These are phyloP conservation scores for Machaerirhynchus nigripectus DNA, from an alignment of 2,113 vertebrate genomes.

Conservation along the genomic window DNA sequence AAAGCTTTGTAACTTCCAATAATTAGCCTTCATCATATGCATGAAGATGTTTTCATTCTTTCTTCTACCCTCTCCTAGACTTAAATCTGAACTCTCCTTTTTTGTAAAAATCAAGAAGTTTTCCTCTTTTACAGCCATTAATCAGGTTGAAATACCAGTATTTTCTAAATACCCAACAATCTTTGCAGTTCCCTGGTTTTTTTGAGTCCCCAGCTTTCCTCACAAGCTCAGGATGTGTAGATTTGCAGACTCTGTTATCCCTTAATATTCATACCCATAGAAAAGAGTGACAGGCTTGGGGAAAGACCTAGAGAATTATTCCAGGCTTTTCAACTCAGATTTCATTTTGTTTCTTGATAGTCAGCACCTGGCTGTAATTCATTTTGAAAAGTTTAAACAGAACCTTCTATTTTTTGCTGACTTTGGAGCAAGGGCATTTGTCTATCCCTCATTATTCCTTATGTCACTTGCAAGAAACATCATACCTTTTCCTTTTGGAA, in stretches of 20 bases:
- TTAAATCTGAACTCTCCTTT: neutral
- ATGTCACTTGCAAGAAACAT: slow-evolving; percentile 44
- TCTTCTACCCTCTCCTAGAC: neutral
- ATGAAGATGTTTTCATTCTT: neutral
- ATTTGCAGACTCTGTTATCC: neutral
- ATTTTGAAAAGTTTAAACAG: slow-evolving; percentile 60
- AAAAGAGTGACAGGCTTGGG: slow-evolving; percentile 39
- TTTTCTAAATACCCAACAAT: neutral
- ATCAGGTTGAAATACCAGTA: neutral
- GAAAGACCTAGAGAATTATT: slow-evolving; percentile 47
- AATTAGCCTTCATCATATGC: neutral
- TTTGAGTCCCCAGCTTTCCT: neutral
- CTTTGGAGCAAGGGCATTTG: slow-evolving; percentile 64
- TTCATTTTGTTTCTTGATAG: slow-evolving; percentile 51
- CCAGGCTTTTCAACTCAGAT: slow-evolving; percentile 34
- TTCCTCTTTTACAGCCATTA: neutral
- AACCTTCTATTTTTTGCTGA: slow-evolving; percentile 60
- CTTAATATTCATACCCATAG: slow-evolving; percentile 13
- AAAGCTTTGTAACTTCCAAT: neutral
- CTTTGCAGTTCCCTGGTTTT: neutral
- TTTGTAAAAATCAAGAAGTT: neutral
- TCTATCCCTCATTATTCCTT: slow-evolving; percentile 57
- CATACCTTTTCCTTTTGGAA: slow-evolving; percentile 20
- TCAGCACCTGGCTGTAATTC: slow-evolving; percentile 56
- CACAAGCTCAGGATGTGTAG: neutral